Conservation (phyloP, 2,113 vertebrate species). For the Crotophaga sulcirostris region DNA sequence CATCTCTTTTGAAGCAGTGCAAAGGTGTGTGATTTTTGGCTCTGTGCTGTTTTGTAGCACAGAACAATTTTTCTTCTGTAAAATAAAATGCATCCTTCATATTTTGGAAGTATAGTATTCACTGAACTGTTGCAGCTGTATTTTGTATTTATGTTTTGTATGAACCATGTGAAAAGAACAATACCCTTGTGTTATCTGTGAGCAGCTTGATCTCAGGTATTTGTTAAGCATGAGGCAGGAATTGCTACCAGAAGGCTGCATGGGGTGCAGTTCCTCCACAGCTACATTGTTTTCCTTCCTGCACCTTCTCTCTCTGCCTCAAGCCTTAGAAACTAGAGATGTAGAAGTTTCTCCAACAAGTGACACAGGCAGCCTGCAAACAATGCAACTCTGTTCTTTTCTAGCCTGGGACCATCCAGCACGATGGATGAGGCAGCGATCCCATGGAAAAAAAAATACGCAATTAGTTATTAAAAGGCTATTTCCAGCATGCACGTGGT, state of each 20-base stretch:
- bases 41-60: neutral
- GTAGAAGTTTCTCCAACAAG: neutral
- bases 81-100: neutral
- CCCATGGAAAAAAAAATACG: neutral
- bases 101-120: neutral
- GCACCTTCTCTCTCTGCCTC: neutral
- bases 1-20: neutral
- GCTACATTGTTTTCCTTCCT: neutral
- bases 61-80: neutral
- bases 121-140: neutral
- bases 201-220: neutral
- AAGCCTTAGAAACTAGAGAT: neutral
- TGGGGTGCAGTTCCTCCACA: neutral
- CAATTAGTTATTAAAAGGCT: neutral
- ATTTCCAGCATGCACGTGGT: rapidly evolving
- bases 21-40: neutral
- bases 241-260: neutral
- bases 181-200: neutral
- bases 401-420: rapidly evolving
- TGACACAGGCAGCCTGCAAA: neutral
- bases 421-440: neutral
- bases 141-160: neutral
- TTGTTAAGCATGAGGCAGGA: neutral
- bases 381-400: neutral
- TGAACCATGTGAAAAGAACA: neutral